Evolutionary conservation across 2,888 invertebrate genomes (phyloP).

Genomic region (Lithophane socia): DNA sequence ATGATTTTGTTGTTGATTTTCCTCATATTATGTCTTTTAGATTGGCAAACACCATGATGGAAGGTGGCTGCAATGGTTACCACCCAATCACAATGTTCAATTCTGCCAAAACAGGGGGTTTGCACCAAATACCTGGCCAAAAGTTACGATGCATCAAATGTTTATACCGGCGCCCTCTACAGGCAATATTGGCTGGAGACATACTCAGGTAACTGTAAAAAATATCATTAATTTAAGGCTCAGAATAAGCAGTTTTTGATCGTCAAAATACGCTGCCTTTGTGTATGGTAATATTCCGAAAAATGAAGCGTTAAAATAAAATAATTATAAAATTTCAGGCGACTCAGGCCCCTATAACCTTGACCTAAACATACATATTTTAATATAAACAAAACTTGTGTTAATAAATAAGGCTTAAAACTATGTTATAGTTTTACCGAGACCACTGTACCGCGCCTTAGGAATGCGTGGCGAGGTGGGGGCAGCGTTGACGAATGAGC

Average conservation of each 20-base stretch:
- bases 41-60: not conserved
- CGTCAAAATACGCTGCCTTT: not conserved
- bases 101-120: not conserved
- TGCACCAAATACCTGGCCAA: not conserved
- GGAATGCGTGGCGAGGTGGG: too few relatives aligned
- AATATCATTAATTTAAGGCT: too few relatives aligned
- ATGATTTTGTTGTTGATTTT: not conserved
- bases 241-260: not conserved
- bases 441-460: too few relatives aligned
- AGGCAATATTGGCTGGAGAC: not conserved
- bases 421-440: too few relatives aligned
- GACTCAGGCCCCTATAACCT: too few relatives aligned
- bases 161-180: not conserved
- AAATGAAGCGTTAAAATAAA: not conserved
- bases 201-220: constrained; percentile 5
- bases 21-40: not conserved
- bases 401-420: too few relatives aligned
- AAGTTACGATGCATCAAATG: not conserved
- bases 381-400: too few relatives aligned
- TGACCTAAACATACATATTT: too few relatives aligned
- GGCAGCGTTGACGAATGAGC: too few relatives aligned
- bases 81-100: not conserved
- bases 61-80: not conserved
- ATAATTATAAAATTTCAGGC: too few relatives aligned
- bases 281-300: not conserved